These are phyloP conservation scores for Epinephelus awoara DNA, from an alignment of 2,797 vertebrate genomes.

Conservation along the genomic window DNA sequence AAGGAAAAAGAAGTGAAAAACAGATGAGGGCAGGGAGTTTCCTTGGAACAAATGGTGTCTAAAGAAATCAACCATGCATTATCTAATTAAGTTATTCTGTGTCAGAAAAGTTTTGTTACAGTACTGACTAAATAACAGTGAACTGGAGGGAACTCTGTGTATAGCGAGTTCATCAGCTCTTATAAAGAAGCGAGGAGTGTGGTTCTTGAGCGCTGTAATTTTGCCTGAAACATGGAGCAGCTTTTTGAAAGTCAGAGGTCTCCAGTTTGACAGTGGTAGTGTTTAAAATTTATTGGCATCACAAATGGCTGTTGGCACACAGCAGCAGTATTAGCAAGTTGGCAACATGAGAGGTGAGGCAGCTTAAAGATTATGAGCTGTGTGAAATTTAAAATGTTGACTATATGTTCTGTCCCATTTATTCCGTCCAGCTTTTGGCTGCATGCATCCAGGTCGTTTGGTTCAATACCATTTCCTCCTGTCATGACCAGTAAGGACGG, in stretches of 20 bases:
- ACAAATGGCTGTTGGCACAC: slow-evolving; percentile 52
- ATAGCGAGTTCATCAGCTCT: neutral
- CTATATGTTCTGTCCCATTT: slow-evolving; percentile 44
- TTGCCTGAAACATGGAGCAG: slow-evolving; percentile 25
- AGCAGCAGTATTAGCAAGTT: slow-evolving; percentile 40
- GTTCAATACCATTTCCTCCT: slow-evolving; percentile 32
- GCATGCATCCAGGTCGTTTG: slow-evolving; percentile 30
- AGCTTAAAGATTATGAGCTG: slow-evolving; percentile 52
- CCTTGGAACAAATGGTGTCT: neutral
- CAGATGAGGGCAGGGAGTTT: neutral
- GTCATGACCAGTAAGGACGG: slow-evolving; percentile 10
- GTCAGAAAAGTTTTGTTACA: slow-evolving; percentile 2
- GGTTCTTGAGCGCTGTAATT: slow-evolving; percentile 4
- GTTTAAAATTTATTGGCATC: slow-evolving; percentile 61
- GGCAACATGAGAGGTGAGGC: slow-evolving; percentile 45
- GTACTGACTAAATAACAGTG: neutral
- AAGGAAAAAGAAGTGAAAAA: neutral
- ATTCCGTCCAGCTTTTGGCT: slow-evolving; percentile 35
- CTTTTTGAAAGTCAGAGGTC: slow-evolving; percentile 51
- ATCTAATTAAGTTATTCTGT: neutral
- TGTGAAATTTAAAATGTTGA: slow-evolving; percentile 40
- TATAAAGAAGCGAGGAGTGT: neutral
- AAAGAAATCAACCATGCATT: neutral
- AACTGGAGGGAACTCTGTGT: neutral
- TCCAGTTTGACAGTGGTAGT: slow-evolving; percentile 42